Evolutionary conservation across 2,888 invertebrate genomes (phyloP), one percentile per base, ranked within the genome.

Genomic region (Leptopilina myrica): DNA sequence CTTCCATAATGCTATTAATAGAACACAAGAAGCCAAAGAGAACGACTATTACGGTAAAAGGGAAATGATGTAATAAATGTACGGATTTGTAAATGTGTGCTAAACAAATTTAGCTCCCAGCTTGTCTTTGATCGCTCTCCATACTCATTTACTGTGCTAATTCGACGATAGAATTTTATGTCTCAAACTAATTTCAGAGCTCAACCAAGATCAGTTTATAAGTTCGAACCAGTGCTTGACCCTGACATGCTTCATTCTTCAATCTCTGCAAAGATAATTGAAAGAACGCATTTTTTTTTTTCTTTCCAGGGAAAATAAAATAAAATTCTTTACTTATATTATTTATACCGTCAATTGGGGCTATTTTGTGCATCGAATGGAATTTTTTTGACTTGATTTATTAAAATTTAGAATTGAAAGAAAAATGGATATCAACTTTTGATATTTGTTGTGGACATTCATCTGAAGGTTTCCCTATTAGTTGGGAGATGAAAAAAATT

Each of bases 1-100:
- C 11, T 49, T 79, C 80, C 80, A n/a, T n/a, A 83, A 84, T 40
- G 81, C 86, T 87, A 87, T 87, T 87, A 86, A 87, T 87, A 87
- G 86, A 15, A 8, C 81, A 64, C 67, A 49, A 76, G 8, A 62
- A 62, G 15, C 62, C 79, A 78, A 84, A 82, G 84, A 84, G 83
- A 86, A 81, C 53, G 65, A 80, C 83, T 86, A 85, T 86, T 86
- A 85, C 82, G 82, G 78, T 86, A 86, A 87, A 85, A 85, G 84
- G 83, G 85, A 87, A 86, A 56, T 73, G 56, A 33, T 73, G 73
- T 73, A 73, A 73, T 73, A 73, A 43, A 73, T 73, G 73, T 49
- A 73, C 73, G 26, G 73, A 73, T 53, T 73, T 53, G 73, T 49
- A 53, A 56, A 73, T 73, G 33, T 56, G 73, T 73, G 73, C 56